Percentiles rank a stretch among this genome's conserved stretches.
phyloP scores from a whole-genome alignment of 2,888 invertebrate species.

The Drosophila sordidula region DNA sequence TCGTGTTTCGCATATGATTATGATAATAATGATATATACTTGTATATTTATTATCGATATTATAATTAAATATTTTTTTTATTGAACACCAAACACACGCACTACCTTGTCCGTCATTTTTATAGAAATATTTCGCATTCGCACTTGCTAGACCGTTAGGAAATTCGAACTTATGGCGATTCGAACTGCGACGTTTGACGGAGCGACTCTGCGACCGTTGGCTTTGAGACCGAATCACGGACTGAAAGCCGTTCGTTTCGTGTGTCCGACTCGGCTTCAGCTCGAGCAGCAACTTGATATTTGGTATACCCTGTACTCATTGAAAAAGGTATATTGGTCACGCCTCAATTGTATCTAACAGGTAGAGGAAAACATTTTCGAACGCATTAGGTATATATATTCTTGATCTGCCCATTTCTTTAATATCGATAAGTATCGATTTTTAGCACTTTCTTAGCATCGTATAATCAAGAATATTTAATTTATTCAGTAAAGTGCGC shows the following conservation, averaged over 20 bases:
- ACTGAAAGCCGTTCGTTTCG: constrained; percentile 43
- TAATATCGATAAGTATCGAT: no score
- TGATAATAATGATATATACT: constrained; percentile 33
- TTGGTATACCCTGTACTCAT: background rate
- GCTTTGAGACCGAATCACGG: constrained; percentile 71
- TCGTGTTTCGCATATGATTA: constrained; percentile 29
- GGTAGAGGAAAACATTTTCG: no score
- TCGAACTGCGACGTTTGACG: constrained; percentile 15
- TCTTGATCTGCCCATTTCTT: no score
- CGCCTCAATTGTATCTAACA: no score
- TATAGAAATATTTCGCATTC: constrained; percentile 12
- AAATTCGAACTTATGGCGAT: constrained; percentile 27
- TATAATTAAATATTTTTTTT: constrained; percentile 18
- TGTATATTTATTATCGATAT: constrained; percentile 34
- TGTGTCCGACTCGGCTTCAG: constrained; percentile 6
- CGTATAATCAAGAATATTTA: no score
- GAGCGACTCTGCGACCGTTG: constrained; percentile 56
- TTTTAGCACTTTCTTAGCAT: no score
- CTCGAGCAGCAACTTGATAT: constrained; percentile 1
- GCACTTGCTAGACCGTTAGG: constrained; percentile 42
- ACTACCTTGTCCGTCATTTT: constrained; percentile 42
- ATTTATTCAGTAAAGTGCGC: no score
- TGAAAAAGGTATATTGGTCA: no score
- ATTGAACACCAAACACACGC: constrained; percentile 49
- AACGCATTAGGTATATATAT: no score